Conservation (phyloP, 2,888 invertebrate genomes). For the Calephelis perditalis region DNA sequence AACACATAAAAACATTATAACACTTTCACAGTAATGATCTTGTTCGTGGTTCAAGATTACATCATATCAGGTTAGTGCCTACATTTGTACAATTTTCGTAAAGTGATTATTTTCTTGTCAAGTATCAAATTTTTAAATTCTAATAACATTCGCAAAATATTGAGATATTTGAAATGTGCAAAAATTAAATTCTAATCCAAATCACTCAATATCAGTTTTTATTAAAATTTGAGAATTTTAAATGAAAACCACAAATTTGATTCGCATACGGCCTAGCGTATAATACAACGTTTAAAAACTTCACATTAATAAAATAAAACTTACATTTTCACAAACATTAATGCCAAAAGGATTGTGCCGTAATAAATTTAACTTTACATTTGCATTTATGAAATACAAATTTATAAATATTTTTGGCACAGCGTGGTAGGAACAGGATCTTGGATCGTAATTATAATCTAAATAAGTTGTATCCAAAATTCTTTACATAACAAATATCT, state of each 20-base stretch:
- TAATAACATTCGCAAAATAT: too few relatives aligned
- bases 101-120: too few relatives aligned
- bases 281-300: not conserved
- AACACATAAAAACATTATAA: too few relatives aligned
- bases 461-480: constrained; percentile 33
- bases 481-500: constrained; percentile 24
- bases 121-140: too few relatives aligned
- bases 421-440: constrained; percentile 59
- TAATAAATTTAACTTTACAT: not conserved
- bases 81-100: too few relatives aligned
- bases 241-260: not conserved
- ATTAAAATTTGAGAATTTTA: too few relatives aligned
- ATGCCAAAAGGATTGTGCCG: constrained; percentile 6
- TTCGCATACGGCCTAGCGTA: not conserved
- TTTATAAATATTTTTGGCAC: constrained; percentile 57
- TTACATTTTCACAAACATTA: not conserved
- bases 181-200: too few relatives aligned
- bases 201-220: too few relatives aligned
- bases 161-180: too few relatives aligned
- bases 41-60: too few relatives aligned
- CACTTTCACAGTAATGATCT: too few relatives aligned
- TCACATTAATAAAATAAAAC: constrained; percentile 1
- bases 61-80: too few relatives aligned
- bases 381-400: constrained; percentile 29
- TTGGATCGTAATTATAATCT: constrained; percentile 14